These are phyloP conservation scores for Montipora capricornis DNA, from an alignment of 64 coral and sea anemone species.

Conservation along the genomic window DNA sequence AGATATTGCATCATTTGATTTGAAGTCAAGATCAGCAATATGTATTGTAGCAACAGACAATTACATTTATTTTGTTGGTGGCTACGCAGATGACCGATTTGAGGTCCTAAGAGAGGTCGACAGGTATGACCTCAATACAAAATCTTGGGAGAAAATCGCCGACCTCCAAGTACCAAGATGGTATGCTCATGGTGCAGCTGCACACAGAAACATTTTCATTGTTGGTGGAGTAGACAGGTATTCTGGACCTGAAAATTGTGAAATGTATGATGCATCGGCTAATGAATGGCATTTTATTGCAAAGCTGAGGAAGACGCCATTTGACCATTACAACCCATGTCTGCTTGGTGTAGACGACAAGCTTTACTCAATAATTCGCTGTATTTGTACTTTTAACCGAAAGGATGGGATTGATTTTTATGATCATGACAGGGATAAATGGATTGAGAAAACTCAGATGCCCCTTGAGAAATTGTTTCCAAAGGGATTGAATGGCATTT, in stretches of 20 bases:
- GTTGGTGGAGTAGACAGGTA: not conserved
- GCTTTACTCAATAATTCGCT: slow-evolving; percentile 1
- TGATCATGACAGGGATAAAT: not conserved
- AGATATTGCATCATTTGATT: slow-evolving; percentile 29
- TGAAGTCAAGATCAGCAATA: not conserved
- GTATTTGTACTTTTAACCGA: not conserved
- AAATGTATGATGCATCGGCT: not conserved
- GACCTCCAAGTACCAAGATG: not conserved
- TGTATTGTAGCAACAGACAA: slow-evolving; percentile 17
- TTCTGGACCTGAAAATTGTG: not conserved
- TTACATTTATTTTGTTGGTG: slow-evolving; percentile 20
- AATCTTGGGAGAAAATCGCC: slow-evolving; percentile 17
- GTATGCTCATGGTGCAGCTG: not conserved
- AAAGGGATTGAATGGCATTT: not conserved
- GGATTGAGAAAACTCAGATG: slow-evolving; percentile 10
- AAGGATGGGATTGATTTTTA: slow-evolving; percentile 13
- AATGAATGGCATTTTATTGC: slow-evolving; percentile 16
- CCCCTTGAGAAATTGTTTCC: not conserved
- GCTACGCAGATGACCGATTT: not conserved
- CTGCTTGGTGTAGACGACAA: not conserved
- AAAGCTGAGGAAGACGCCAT: not conserved
- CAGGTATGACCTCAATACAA: not conserved
- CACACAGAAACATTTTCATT: not conserved
- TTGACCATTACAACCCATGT: not conserved
- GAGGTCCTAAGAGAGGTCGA: not conserved